phyloP scores from a whole-genome alignment of 37 sponge, comb jelly and placozoan genomes.

The Ephydatia muelleri region DNA sequence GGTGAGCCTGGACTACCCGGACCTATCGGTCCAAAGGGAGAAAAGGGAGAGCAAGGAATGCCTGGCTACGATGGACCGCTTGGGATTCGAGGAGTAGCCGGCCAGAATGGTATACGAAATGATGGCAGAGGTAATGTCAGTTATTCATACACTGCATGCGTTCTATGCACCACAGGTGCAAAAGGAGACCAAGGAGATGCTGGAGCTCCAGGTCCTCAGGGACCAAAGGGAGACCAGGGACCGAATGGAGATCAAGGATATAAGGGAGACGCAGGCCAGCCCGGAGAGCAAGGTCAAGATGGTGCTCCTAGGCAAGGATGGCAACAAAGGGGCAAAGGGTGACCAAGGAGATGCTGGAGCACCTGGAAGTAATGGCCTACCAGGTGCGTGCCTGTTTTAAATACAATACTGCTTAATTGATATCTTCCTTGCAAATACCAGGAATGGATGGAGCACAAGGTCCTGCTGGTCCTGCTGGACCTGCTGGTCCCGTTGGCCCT shows the following conservation, averaged over 20 bases:
- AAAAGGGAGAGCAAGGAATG: constrained; percentile 31
- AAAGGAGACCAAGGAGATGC: constrained; percentile 27
- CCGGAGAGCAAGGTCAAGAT: constrained; percentile 42
- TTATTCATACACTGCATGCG: background rate
- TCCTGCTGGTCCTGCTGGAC: too few species aligned
- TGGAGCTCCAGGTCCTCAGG: constrained; percentile 46
- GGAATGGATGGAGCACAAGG: too few species aligned
- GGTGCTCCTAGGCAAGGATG: constrained; percentile 2
- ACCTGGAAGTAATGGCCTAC: too few species aligned
- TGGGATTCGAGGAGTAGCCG: constrained; percentile 38
- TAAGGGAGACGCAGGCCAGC: constrained; percentile 50
- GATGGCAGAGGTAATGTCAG: background rate
- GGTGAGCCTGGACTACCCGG: background rate
- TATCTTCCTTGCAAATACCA: too few species aligned
- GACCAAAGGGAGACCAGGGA: constrained; percentile 56
- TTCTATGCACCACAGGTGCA: background rate
- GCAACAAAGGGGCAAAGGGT: too few species aligned
- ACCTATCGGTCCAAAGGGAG: constrained; percentile 35
- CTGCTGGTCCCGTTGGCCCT: too few species aligned
- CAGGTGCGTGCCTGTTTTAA: too few species aligned
- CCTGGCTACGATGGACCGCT: constrained; percentile 21
- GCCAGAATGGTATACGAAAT: background rate
- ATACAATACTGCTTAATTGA: too few species aligned
- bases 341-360: too few species aligned
- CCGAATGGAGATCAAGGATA: constrained; percentile 18